A percentile compares a stretch with the other conserved stretches of the same genome.
phyloP scores from a whole-genome alignment of 1,140 invertebrate species.

The Atta cephalotes region DNA sequence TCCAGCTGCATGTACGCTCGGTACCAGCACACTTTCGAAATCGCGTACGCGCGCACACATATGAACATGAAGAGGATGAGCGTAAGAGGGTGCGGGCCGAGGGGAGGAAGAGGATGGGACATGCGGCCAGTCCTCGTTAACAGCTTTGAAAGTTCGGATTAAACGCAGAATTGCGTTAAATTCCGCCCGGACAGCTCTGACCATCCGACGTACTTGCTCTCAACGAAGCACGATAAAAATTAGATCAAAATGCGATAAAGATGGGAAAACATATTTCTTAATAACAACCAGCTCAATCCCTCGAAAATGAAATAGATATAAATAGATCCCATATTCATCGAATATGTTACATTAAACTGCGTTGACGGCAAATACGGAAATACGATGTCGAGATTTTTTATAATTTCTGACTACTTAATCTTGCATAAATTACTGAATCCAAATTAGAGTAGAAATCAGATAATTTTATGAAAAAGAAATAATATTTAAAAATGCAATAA shows the following conservation, averaged over 20 bases:
- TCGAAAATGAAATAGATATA: neutral
- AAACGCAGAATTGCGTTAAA: slow-evolving; percentile 76
- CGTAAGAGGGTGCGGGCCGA: slow-evolving; percentile 11
- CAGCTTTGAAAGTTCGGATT: slow-evolving; percentile 75
- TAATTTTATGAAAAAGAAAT: slow-evolving; percentile 10
- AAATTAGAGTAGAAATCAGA: neutral
- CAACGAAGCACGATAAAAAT: slow-evolving; percentile 46
- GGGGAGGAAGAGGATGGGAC: slow-evolving; percentile 54
- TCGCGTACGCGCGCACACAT: neutral
- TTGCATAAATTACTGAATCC: neutral
- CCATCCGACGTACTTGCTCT: slow-evolving; percentile 34
- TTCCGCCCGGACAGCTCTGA: slow-evolving; percentile 56
- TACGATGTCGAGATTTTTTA: neutral
- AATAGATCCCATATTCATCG: neutral
- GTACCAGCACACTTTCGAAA: slow-evolving; percentile 33
- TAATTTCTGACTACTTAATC: neutral
- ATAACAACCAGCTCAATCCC: neutral
- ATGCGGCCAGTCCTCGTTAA: slow-evolving; percentile 68
- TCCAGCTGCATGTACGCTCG: slow-evolving; percentile 51
- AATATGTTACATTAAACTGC: neutral
- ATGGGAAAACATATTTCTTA: slow-evolving; percentile 51
- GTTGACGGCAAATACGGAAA: neutral
- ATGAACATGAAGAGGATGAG: slow-evolving; percentile 24
- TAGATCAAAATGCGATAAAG: slow-evolving; percentile 58
- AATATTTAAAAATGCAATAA: slow-evolving; percentile 29